A percentile compares a stretch with the other conserved stretches of the same genome.
Evolutionary conservation across 1,140 invertebrate species (phyloP).

Genomic region (Cydia strobilella): DNA sequence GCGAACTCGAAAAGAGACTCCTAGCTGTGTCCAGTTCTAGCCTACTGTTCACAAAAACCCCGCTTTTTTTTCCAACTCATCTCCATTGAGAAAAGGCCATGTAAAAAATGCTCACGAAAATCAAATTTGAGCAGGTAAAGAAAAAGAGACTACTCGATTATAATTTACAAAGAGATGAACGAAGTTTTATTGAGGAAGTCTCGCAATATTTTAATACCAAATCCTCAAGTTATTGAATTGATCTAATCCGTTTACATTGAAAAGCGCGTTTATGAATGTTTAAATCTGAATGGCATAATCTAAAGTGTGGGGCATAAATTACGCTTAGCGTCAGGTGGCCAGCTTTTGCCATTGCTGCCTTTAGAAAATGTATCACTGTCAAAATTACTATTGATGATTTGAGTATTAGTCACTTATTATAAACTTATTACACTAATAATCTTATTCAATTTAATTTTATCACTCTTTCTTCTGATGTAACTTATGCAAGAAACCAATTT

Average conservation of each 20-base stretch:
- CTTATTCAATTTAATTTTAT: too few relatives aligned
- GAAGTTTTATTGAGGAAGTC: constrained; percentile 15
- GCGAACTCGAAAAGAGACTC: too few relatives aligned
- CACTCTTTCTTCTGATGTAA: too few relatives aligned
- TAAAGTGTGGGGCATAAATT: constrained; percentile 22
- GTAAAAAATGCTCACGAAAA: neutral
- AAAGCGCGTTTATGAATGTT: neutral
- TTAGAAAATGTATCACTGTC: neutral
- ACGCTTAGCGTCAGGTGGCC: constrained; percentile 12
- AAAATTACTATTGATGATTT: neutral
- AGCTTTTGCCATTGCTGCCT: neutral
- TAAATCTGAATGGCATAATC: constrained; percentile 21
- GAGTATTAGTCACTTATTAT: too few relatives aligned
- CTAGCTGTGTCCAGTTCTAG: too few relatives aligned
- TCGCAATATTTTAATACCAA: constrained; percentile 28
- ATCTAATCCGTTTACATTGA: constrained; percentile 22
- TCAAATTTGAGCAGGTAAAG: neutral
- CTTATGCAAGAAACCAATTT: too few relatives aligned
- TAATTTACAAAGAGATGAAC: constrained; percentile 1
- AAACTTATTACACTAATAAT: too few relatives aligned
- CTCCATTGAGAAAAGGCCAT: neutral
- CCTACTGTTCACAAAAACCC: too few relatives aligned
- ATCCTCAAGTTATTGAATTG: constrained; percentile 26
- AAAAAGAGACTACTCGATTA: neutral
- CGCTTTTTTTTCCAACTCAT: too few relatives aligned